Percentiles rank a stretch among this genome's conserved stretches.
Conservation (phyloP, 1,140 invertebrate species). For the Polyergus mexicanus region DNA sequence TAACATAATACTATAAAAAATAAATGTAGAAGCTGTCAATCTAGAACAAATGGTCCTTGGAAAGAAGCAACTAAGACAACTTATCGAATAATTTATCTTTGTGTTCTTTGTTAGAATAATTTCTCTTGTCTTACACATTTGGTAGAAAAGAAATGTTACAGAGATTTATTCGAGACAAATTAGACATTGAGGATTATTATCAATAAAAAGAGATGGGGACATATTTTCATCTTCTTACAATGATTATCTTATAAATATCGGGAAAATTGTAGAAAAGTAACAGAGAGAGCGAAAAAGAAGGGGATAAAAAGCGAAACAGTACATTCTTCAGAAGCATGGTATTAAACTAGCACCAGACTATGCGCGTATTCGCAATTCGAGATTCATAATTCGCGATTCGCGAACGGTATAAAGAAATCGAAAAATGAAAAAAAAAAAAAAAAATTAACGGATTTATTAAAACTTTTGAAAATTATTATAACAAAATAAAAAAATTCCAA, state of each 20-base stretch:
- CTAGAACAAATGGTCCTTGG: too few species aligned
- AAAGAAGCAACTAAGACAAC: too few species aligned
- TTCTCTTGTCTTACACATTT: neutral
- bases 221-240: conserved; percentile 57
- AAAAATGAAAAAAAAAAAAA: neutral
- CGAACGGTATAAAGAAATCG: too few species aligned
- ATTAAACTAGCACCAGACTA: neutral
- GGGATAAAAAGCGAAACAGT: conserved; percentile 37
- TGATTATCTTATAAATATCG: conserved; percentile 61
- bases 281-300: conserved; percentile 2
- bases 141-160: neutral
- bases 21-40: too few species aligned
- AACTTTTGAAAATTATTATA: conserved; percentile 1
- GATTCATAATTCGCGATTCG: too few species aligned
- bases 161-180: conserved; percentile 41
- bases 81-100: neutral
- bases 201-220: neutral
- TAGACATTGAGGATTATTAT: conserved; percentile 15
- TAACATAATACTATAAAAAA: too few species aligned
- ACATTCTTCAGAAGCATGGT: conserved; percentile 5
- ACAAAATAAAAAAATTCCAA: neutral
- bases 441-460: neutral
- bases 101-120: neutral
- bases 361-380: too few species aligned
- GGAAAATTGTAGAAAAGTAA: conserved; percentile 16